Evolutionary conservation across 2,888 invertebrate species (phyloP), one percentile per base, ranked within the genome.

Genomic region (Drosophila mettleri): DNA sequence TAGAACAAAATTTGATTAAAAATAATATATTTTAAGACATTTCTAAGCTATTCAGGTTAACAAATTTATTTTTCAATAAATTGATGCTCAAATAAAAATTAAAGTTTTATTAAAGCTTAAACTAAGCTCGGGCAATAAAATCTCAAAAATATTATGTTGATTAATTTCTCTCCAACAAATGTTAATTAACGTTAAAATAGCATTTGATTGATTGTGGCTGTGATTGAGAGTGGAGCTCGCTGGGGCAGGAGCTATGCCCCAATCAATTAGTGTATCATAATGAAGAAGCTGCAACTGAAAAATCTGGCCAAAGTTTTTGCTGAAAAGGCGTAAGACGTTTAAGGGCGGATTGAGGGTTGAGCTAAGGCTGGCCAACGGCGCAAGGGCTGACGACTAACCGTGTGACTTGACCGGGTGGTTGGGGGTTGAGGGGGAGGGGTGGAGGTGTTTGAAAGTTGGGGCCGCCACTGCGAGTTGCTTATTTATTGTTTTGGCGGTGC

Each of bases 401-500:
- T 9, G 14, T 2, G 1, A 1, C 0, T 6, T 3, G 14, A 9
- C 6, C 6, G 41, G 14, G 14, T 10, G 14, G 14, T 1, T 2
- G 14, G 0, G 22, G 3, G 22, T 1, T 7, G 7, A 7, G 24
- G 2, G 24, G 3, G 1, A 1, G 12, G n/a, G 20, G 27, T 6
- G 36, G 36, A 24, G 20, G 14, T 8, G 16, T 12, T 3, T 16
- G 36, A 24, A 38, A 27, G 20, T 24, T 38, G 38, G 57, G 72
- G 67, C 68, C 59, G 71, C 29, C 45, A 65, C 27, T 60, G 54
- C 58, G 77, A 66, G 77, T 62, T 74, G 55, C 68, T 74, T 85
- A 82, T 87, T 83, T 87, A 87, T 83, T 83, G 86, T 87, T 85
- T 81, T 87, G 71, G 74, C 74, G 86, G 82, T 75, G 75, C 74